Evolutionary conservation across 53 echinoderm and acorn worm genomes (phyloP).

Genomic region (Patiria pectinifera): DNA sequence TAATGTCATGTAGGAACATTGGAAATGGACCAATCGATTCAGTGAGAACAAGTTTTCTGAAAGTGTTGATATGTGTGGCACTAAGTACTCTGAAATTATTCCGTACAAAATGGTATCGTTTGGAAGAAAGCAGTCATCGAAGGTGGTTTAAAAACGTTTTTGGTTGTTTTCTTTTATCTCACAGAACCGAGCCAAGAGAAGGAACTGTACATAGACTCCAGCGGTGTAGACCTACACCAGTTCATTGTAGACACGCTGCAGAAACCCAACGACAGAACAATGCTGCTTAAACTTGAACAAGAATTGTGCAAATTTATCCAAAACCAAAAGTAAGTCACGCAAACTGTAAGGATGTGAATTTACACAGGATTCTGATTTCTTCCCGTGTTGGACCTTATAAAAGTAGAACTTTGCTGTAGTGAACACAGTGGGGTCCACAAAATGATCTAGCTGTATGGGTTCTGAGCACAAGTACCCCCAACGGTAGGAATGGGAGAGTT

Average conservation of each 20-base stretch:
- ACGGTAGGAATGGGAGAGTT: too few species aligned
- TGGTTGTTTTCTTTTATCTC: neutral
- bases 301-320: conserved; percentile 91
- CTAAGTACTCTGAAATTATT: too few species aligned
- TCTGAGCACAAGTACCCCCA: too few species aligned
- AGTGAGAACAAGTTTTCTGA: too few species aligned
- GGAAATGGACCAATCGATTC: too few species aligned
- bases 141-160: too few species aligned
- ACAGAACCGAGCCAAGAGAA: conserved; percentile 97
- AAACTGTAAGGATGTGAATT: neutral
- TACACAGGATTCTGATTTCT: neutral
- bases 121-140: too few species aligned
- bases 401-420: neutral
- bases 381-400: neutral
- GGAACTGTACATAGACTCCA: conserved; percentile 94
- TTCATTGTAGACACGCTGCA: conserved; percentile 96
- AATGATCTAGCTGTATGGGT: too few species aligned
- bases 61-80: too few species aligned
- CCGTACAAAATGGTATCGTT: too few species aligned
- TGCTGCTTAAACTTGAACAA: conserved; percentile 91
- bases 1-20: too few species aligned
- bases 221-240: conserved; percentile 94
- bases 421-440: neutral
- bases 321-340: conserved; percentile 75
- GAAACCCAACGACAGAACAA: conserved; percentile 92